Evolutionary conservation across 1,140 invertebrate genomes (phyloP).

Genomic region (Drosophila oshimai): DNA sequence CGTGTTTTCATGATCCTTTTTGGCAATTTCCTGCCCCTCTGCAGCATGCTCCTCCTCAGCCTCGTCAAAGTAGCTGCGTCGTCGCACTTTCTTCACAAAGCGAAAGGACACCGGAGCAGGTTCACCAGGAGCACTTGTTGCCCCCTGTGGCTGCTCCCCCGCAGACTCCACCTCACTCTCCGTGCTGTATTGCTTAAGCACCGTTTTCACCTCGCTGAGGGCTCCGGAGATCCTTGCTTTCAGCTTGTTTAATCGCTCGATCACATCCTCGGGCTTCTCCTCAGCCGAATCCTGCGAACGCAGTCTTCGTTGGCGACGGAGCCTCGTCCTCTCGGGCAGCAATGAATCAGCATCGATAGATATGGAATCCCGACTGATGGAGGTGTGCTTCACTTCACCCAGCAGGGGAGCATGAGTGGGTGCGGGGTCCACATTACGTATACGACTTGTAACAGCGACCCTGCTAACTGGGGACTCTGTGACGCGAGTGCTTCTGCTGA

Average conservation of each 20-base stretch:
- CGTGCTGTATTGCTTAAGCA: constrained; percentile 76
- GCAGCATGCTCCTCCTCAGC: constrained; percentile 45
- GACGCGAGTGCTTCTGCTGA: too few relatives aligned
- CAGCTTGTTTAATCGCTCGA: constrained; percentile 69
- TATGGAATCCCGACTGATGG: constrained; percentile 44
- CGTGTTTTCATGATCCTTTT: neutral
- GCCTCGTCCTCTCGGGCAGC: constrained; percentile 60
- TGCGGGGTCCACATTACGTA: constrained; percentile 6
- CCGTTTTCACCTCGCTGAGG: constrained; percentile 70
- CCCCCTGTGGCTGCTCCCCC: neutral
- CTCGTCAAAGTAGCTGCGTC: constrained; percentile 70
- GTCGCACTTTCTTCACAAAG: constrained; percentile 67
- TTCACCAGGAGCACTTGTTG: neutral
- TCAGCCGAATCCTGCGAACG: constrained; percentile 65
- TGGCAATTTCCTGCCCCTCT: neutral
- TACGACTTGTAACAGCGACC: constrained; percentile 20
- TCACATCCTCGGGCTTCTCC: constrained; percentile 73
- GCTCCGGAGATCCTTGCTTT: constrained; percentile 74
- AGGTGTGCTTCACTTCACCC: constrained; percentile 49
- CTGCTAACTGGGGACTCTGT: neutral
- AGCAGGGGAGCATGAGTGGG: constrained; percentile 29
- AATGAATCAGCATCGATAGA: constrained; percentile 56
- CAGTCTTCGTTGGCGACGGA: constrained; percentile 67
- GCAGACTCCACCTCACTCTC: constrained; percentile 55
- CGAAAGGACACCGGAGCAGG: constrained; percentile 62